phyloP scores from a whole-genome alignment of 2,113 vertebrate genomes.

The Silurus meridionalis region DNA sequence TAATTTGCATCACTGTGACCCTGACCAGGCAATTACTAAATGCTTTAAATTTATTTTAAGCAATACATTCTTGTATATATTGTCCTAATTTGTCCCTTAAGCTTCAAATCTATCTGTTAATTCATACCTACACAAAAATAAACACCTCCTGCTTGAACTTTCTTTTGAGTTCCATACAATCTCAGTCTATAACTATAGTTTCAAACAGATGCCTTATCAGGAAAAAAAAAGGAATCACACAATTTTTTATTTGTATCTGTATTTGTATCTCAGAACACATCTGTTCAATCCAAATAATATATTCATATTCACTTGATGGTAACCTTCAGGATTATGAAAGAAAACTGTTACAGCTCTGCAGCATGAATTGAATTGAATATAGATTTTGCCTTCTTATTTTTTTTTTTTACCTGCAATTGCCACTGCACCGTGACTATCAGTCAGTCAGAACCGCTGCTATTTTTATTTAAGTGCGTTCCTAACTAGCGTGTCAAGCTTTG shows the following conservation, averaged over 20 bases:
- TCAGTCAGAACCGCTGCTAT: constrained; percentile 19
- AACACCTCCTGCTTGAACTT: background rate
- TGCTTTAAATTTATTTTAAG: background rate
- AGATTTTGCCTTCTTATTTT: background rate
- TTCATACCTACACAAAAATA: background rate
- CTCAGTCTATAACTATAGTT: background rate
- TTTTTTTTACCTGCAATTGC: background rate
- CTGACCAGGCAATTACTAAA: background rate
- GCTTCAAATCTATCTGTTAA: background rate
- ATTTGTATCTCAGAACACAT: background rate
- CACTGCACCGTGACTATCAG: background rate
- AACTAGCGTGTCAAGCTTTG: constrained; percentile 13
- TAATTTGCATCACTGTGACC: background rate
- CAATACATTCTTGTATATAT: background rate
- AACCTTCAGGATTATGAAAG: background rate
- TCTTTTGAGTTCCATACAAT: background rate
- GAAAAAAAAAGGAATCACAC: background rate
- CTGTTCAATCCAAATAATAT: constrained; percentile 1
- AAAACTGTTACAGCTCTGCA: background rate
- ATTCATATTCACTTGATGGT: background rate
- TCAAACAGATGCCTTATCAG: background rate
- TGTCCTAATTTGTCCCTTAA: background rate
- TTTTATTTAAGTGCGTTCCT: constrained; percentile 7
- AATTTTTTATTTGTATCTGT: background rate
- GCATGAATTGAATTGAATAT: background rate